Percentiles rank a stretch among this genome's conserved stretches.
These are phyloP conservation scores for Drosophila triauraria DNA, from an alignment of 1,140 invertebrate genomes.

Conservation along the genomic window DNA sequence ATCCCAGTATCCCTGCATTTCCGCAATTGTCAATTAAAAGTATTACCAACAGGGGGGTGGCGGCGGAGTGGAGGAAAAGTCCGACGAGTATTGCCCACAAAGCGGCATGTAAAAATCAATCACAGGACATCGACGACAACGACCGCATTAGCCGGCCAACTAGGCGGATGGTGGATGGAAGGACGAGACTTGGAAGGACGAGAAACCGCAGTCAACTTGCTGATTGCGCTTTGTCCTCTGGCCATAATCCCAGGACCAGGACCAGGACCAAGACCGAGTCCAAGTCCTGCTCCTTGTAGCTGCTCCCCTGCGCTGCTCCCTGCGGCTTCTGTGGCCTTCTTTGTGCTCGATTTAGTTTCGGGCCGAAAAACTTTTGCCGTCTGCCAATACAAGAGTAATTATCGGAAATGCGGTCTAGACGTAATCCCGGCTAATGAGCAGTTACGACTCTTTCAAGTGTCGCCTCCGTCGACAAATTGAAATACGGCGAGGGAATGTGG, in stretches of 20 bases:
- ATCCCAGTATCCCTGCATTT: constrained; percentile 66
- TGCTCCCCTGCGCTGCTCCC: neutral
- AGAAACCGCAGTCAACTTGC: constrained; percentile 71
- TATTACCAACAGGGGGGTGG: constrained; percentile 46
- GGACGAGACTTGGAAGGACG: neutral
- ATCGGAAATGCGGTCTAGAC: constrained; percentile 81
- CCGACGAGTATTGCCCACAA: constrained; percentile 20
- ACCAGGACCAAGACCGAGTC: neutral
- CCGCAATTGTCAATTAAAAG: constrained; percentile 82
- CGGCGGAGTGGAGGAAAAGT: neutral
- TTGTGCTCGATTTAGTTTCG: constrained; percentile 75
- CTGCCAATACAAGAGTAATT: constrained; percentile 79
- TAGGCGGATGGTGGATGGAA: constrained; percentile 26
- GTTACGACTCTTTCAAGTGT: constrained; percentile 53
- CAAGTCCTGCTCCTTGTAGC: constrained; percentile 15
- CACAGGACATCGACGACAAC: constrained; percentile 62
- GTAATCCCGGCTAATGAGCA: constrained; percentile 78
- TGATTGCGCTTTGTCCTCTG: constrained; percentile 69
- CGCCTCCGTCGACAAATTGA: constrained; percentile 41
- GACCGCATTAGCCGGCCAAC: constrained; percentile 78
- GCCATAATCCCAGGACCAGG: constrained; percentile 53
- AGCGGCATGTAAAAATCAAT: constrained; percentile 78
- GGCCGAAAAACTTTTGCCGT: constrained; percentile 67
- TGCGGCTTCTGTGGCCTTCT: constrained; percentile 59
- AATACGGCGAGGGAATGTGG: constrained; percentile 17